Percentiles rank a stretch among this genome's conserved stretches.
Evolutionary conservation across 2,888 invertebrate genomes (phyloP).

Genomic region (Plagodis dolabraria): DNA sequence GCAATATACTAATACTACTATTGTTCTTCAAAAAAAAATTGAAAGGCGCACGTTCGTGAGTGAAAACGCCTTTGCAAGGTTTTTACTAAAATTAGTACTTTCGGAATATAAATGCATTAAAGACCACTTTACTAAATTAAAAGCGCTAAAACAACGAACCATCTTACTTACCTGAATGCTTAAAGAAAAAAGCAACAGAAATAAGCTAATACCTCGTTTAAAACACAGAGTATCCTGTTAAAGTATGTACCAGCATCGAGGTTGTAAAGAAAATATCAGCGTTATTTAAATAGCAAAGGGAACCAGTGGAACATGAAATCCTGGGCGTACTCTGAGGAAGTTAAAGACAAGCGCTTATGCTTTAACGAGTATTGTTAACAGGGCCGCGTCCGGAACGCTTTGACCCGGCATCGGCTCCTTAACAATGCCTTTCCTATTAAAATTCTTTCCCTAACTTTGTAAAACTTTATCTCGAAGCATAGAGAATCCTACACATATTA

Average conservation of each 20-base stretch:
- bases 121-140: not conserved
- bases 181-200: constrained; percentile 19
- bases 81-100: too few species aligned
- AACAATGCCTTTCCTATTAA: constrained; percentile 74
- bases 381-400: constrained; percentile 59
- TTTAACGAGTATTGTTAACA: constrained; percentile 63
- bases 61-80: too few species aligned
- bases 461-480: constrained; percentile 55
- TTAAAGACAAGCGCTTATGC: constrained; percentile 55
- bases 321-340: constrained; percentile 49
- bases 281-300: constrained; percentile 60
- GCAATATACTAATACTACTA: too few species aligned
- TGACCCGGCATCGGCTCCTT: constrained; percentile 60
- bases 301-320: constrained; percentile 56
- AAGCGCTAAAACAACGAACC: constrained; percentile 12
- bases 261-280: constrained; percentile 49
- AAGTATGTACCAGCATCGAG: constrained; percentile 30
- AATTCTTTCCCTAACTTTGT: constrained; percentile 69
- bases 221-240: constrained; percentile 34
- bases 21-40: too few species aligned
- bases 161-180: not conserved
- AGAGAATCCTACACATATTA: too few species aligned
- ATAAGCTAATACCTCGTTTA: constrained; percentile 22
- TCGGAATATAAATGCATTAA: too few species aligned
- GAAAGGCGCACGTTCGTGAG: too few species aligned